These are phyloP conservation scores for Prenolepis imparis DNA, from an alignment of 2,888 invertebrate species.

Conservation along the genomic window DNA sequence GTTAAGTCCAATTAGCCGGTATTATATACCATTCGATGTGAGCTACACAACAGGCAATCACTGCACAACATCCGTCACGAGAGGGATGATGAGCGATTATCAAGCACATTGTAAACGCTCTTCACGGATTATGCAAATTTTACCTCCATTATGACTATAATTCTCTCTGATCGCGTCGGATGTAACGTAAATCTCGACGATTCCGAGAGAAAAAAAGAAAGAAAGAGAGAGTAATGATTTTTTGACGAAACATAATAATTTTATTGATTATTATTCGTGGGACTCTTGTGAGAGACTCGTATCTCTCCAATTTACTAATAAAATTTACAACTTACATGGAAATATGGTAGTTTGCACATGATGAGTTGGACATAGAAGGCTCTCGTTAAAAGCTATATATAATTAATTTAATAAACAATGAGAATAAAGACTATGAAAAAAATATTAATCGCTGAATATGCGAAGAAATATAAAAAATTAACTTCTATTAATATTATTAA, in stretches of 20 bases:
- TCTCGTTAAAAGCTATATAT: not conserved
- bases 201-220: not conserved
- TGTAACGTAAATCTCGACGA: not conserved
- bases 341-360: not conserved
- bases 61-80: conserved; percentile 40
- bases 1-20: conserved; percentile 53
- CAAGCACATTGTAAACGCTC: conserved; percentile 28
- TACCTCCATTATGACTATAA: conserved; percentile 25
- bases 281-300: not conserved
- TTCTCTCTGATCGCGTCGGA: conserved; percentile 10
- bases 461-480: not conserved
- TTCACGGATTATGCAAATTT: conserved; percentile 49
- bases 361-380: not conserved
- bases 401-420: not conserved
- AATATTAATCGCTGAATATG: not conserved
- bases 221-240: not conserved
- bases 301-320: not conserved
- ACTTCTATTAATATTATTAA: not conserved
- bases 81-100: conserved; percentile 43
- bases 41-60: conserved; percentile 41
- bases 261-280: conserved; percentile 11
- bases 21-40: conserved; percentile 46
- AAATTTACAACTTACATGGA: conserved; percentile 10
- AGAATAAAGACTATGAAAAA: not conserved
- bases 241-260: conserved; percentile 34